These are phyloP conservation scores for Sarcophaga subvicina DNA, from an alignment of 2,888 invertebrate genomes.

Conservation along the genomic window DNA sequence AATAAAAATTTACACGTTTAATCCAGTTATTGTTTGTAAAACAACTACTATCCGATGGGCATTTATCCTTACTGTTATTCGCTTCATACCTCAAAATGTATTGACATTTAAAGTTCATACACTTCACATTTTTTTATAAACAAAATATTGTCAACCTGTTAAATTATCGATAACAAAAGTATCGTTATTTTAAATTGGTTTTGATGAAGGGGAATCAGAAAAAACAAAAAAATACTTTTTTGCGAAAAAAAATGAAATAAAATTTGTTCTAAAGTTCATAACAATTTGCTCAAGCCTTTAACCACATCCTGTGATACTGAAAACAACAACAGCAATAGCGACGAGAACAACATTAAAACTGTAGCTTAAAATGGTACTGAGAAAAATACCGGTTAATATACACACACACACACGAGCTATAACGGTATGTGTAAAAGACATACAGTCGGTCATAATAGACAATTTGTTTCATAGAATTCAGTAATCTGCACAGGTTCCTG, in stretches of 20 bases:
- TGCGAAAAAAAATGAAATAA: neutral
- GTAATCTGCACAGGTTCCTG: too few species aligned
- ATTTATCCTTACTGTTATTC: too few species aligned
- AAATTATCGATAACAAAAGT: conserved; percentile 37
- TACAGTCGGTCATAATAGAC: too few species aligned
- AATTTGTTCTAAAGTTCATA: conserved; percentile 34
- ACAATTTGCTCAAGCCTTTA: conserved; percentile 39
- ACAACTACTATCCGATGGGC: too few species aligned
- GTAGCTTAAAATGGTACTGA: neutral
- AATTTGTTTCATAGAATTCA: too few species aligned
- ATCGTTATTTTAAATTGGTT: conserved; percentile 40
- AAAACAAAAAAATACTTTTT: neutral
- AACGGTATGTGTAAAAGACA: too few species aligned
- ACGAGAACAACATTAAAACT: neutral
- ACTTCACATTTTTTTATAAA: too few species aligned
- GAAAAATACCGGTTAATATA: neutral
- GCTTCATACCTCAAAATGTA: too few species aligned
- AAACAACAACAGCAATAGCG: conserved; percentile 4
- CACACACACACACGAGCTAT: neutral
- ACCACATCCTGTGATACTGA: conserved; percentile 30
- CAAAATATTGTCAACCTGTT: conserved; percentile 2
- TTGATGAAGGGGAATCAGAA: conserved; percentile 1
- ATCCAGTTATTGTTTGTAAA: too few species aligned
- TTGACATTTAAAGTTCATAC: too few species aligned
- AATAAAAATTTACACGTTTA: too few species aligned